Percentiles rank a stretch among this genome's conserved stretches.
Evolutionary conservation across 2,113 vertebrate species (phyloP).

Genomic region (Amphiprion ocellaris): DNA sequence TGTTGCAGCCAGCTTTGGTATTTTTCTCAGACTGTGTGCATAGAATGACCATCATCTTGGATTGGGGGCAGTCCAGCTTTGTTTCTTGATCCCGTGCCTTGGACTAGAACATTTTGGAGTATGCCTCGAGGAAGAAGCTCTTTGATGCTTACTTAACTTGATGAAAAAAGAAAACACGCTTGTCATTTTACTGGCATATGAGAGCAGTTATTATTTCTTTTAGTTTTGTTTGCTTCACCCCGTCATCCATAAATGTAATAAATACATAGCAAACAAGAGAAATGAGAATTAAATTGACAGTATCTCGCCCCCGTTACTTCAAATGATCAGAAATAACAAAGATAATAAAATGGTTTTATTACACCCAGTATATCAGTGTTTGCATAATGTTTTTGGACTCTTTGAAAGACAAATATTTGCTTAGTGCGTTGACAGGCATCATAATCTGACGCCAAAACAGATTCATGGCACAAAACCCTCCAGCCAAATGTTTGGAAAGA

Average conservation of each 20-base stretch:
- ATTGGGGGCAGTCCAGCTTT: slow-evolving; percentile 38
- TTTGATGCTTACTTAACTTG: slow-evolving; percentile 44
- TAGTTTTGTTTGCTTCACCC: slow-evolving; percentile 34
- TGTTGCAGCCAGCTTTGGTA: slow-evolving; percentile 40
- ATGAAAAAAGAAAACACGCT: slow-evolving; percentile 36
- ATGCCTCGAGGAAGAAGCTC: too few species aligned
- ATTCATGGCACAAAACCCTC: slow-evolving; percentile 49
- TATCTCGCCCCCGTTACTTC: background rate
- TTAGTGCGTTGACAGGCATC: slow-evolving; percentile 33
- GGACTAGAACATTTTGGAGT: background rate
- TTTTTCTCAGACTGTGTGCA: slow-evolving; percentile 27
- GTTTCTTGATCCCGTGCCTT: slow-evolving; percentile 38
- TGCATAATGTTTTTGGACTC: slow-evolving; percentile 25
- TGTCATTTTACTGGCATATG: slow-evolving; percentile 15
- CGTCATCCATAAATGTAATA: slow-evolving; percentile 30
- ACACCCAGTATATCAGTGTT: slow-evolving; percentile 29
- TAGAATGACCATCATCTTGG: slow-evolving; percentile 54
- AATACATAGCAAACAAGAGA: slow-evolving; percentile 25
- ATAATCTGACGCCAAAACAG: slow-evolving; percentile 37
- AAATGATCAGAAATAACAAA: slow-evolving; percentile 30
- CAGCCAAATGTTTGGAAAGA: slow-evolving; percentile 66
- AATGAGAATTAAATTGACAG: slow-evolving; percentile 11
- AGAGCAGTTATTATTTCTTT: background rate
- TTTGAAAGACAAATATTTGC: slow-evolving; percentile 37
- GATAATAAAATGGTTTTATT: slow-evolving; percentile 1